Conservation (phyloP, 2,113 vertebrate genomes). For the Caretta caretta region DNA sequence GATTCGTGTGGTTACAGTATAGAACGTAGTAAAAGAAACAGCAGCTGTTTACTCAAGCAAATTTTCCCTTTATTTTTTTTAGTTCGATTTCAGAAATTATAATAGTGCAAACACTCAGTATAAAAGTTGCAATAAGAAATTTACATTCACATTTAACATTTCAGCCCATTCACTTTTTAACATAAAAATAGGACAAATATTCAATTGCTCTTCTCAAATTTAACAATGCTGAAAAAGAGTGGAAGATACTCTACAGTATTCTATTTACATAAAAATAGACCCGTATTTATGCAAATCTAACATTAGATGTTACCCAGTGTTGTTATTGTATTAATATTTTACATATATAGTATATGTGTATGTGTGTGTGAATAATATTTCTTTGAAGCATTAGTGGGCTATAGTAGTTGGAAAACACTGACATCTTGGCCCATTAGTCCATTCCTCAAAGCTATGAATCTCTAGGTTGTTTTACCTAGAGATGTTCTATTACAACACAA, state of each 20-base stretch:
- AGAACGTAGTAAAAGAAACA: not conserved
- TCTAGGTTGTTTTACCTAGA: not conserved
- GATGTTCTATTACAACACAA: not conserved
- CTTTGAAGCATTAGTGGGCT: conserved; percentile 18
- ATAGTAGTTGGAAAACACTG: conserved; percentile 8
- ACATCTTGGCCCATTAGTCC: conserved; percentile 17
- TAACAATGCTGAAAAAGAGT: conserved; percentile 84
- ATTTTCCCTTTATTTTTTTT: conserved; percentile 82
- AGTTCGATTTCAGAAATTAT: conserved; percentile 82
- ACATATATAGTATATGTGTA: conserved; percentile 32
- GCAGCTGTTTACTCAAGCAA: conserved; percentile 76
- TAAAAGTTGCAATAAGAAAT: conserved; percentile 93
- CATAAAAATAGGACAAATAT: conserved; percentile 92
- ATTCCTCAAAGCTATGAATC: not conserved
- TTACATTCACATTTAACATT: conserved; percentile 92
- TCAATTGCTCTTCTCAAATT: conserved; percentile 79
- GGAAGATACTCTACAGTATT: conserved; percentile 86
- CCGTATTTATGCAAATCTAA: conserved; percentile 89
- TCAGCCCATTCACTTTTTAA: conserved; percentile 87
- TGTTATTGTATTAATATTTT: conserved; percentile 62
- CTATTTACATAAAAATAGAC: conserved; percentile 89
- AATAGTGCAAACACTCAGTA: conserved; percentile 95
- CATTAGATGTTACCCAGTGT: conserved; percentile 82
- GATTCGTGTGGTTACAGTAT: not conserved
- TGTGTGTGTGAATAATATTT: conserved; percentile 28